Conservation (phyloP, 2,113 vertebrate genomes). For the Emydocephalus ijimae region DNA sequence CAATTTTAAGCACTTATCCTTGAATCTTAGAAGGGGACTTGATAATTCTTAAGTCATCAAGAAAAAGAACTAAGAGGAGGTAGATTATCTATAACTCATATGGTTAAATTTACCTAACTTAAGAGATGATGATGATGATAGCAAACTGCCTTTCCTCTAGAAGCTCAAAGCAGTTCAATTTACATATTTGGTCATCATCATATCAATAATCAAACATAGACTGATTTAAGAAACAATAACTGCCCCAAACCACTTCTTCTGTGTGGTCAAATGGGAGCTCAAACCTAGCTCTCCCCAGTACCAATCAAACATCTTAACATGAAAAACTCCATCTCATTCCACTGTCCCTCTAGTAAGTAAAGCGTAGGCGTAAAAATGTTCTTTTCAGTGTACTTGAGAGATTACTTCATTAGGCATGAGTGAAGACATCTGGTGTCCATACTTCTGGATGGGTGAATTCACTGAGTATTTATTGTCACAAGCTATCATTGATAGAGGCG, state of each 20-base stretch:
- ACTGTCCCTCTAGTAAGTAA: background rate
- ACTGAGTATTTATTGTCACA: background rate
- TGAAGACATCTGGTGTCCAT: background rate
- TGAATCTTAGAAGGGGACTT: background rate
- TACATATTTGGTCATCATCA: background rate
- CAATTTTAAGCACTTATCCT: background rate
- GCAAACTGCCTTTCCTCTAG: background rate
- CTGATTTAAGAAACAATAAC: background rate
- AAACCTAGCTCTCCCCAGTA: background rate
- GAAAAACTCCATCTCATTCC: background rate
- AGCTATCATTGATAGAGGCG: background rate
- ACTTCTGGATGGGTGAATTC: background rate
- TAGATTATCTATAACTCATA: background rate
- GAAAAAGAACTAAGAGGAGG: background rate
- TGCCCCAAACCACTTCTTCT: background rate
- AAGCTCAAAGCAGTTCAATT: background rate
- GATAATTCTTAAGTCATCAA: background rate
- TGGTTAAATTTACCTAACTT: background rate
- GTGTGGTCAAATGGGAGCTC: background rate
- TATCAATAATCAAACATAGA: background rate
- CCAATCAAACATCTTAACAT: background rate
- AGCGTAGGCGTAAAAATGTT: background rate
- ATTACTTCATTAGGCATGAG: background rate
- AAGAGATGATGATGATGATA: background rate
- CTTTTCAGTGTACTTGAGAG: background rate